Conservation (phyloP, 1,140 invertebrate genomes). For the Paralvinella palmiformis region DNA sequence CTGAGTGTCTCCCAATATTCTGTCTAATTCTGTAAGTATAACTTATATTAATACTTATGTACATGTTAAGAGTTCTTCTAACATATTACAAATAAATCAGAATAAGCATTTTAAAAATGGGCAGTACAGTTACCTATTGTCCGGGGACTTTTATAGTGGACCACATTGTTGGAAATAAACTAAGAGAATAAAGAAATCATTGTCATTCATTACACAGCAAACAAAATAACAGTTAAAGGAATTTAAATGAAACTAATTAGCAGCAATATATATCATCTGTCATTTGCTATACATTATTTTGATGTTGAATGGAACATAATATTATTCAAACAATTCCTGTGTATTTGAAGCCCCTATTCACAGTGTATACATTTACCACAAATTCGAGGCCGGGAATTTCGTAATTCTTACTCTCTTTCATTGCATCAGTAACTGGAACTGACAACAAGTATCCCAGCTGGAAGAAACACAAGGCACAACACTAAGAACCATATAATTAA, state of each 20-base stretch:
- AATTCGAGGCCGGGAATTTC: conserved; percentile 63
- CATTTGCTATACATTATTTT: too few relatives aligned
- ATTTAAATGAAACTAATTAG: too few relatives aligned
- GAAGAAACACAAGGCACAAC: not conserved
- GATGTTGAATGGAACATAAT: too few relatives aligned
- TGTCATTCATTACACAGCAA: not conserved
- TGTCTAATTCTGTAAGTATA: conserved; percentile 65
- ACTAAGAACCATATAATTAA: too few relatives aligned
- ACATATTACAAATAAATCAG: too few relatives aligned
- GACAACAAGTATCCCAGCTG: conserved; percentile 73
- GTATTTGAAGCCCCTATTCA: too few relatives aligned
- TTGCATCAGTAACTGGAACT: conserved; percentile 59
- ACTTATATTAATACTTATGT: too few relatives aligned
- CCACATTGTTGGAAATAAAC: conserved; percentile 61
- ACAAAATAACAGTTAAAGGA: too few relatives aligned
- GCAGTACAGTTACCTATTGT: conserved; percentile 66
- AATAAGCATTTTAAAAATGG: too few relatives aligned
- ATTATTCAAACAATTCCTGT: too few relatives aligned
- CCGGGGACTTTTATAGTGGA: conserved; percentile 68
- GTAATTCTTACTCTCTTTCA: conserved; percentile 52
- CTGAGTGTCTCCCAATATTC: conserved; percentile 66
- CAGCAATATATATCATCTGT: too few relatives aligned
- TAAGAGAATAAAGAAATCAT: conserved; percentile 37
- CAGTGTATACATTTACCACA: conserved; percentile 54
- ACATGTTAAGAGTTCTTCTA: too few relatives aligned